Base-by-base conservation (phyloP, 2,888 invertebrate species). In the Lagria hirta region DNA sequence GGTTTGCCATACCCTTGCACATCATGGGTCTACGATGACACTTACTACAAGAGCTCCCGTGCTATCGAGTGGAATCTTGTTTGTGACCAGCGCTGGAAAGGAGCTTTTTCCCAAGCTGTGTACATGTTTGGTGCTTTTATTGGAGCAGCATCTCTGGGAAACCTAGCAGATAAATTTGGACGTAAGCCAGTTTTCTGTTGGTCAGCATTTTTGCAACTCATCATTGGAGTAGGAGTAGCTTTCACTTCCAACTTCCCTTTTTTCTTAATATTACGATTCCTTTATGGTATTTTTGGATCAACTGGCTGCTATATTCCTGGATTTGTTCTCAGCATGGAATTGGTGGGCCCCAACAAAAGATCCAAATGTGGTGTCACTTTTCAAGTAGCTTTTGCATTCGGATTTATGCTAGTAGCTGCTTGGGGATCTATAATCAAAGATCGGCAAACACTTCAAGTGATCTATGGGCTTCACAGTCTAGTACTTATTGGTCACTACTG, bases 91-190 rank as follows among this genome's bases (percentile, higher is more conserved):
- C 75, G 88, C 51, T 91, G 89, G 89, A 84, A 84, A 81, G 86
- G 87, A 1, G 84, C 90, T 1, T 66, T 88, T 11, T 84, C 88
- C 0, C 90, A 91, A 65, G 82, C 86, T 3, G 64, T 77, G 24
- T 87, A 84, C 65, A 91, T 92, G 91, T 75, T 89, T 61, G 91
- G 91, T 4, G 88, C 88, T 3, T 83, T 91, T 52, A 74, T 80
- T 0, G 91, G 90, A 0, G 88, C 90, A 0, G 80, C 90, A 0
- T 77, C 81, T 0, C 74, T 90, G 13, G 91, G 91, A 6, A 81
- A 83, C 38, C 69, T 89, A 58, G 89, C 90, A 2, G 91, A 91
- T 51, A 70, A 69, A 60, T 79, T 86, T 48, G 90, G 90, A 14
- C 77, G 90, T 16, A 90, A 88, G 70, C 81, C 81, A 1, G 80